phyloP scores from a whole-genome alignment of 2,113 vertebrate species.

The Acrocephalus arundinaceus region DNA sequence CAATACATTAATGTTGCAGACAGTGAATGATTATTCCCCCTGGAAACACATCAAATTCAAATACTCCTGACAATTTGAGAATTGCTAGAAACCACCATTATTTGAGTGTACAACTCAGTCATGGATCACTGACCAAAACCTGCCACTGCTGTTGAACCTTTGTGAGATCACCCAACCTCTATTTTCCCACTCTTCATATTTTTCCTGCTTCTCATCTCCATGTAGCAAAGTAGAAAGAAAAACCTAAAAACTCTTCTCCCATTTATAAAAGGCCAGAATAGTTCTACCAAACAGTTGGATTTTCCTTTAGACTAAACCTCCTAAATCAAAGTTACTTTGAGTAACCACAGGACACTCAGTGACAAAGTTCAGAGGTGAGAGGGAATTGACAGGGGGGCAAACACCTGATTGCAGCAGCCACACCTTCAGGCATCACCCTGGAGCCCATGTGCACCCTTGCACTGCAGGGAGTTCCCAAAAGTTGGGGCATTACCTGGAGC shows the following conservation, averaged over 20 bases:
- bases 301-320: neutral
- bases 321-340: neutral
- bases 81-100: neutral
- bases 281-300: neutral
- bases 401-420: neutral
- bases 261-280: neutral
- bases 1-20: neutral
- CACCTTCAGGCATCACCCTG: neutral
- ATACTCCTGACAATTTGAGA: neutral
- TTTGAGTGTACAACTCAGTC: neutral
- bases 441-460: neutral
- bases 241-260: neutral
- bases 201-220: neutral
- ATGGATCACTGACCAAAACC: neutral
- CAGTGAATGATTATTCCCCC: neutral
- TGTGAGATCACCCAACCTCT: neutral
- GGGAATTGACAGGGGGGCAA: neutral
- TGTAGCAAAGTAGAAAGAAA: neutral
- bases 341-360: neutral
- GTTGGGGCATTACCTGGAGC: neutral
- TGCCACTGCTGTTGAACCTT: neutral
- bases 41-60: neutral
- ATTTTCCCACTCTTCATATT: neutral
- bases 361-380: neutral
- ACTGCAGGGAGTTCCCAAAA: fast-evolving